Evolutionary conservation across 2,113 vertebrate species (phyloP).

Genomic region (Heliornis fulica): DNA sequence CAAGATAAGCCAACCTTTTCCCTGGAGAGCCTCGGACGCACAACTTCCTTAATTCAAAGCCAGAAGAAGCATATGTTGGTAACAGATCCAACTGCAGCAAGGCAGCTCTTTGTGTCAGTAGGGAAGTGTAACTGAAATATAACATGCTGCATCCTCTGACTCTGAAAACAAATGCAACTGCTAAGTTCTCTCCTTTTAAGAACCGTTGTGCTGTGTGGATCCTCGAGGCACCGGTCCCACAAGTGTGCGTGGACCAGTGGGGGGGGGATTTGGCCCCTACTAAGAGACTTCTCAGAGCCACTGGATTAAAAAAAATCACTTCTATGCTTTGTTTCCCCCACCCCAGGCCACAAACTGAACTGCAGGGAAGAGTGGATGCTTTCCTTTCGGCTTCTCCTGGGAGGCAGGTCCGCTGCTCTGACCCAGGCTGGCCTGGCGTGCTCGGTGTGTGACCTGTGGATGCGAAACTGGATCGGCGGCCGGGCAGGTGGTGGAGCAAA

Average conservation of each 20-base stretch:
- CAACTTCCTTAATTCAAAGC: neutral
- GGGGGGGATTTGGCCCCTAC: neutral
- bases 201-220: accelerated
- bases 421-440: neutral
- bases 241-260: neutral
- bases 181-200: neutral
- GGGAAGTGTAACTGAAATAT: neutral
- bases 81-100: neutral
- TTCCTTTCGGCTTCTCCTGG: neutral
- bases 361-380: neutral
- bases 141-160: neutral
- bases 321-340: neutral
- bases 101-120: neutral
- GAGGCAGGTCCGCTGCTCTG: neutral
- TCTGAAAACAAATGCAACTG: neutral
- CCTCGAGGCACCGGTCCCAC: neutral
- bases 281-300: neutral
- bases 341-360: neutral
- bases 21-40: neutral
- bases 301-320: neutral
- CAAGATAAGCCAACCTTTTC: neutral
- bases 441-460: neutral
- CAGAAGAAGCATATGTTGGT: neutral
- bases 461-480: neutral
- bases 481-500: neutral